These are phyloP conservation scores for Reinhardtius hippoglossoides DNA, from an alignment of 2,113 vertebrate genomes.

Conservation along the genomic window DNA sequence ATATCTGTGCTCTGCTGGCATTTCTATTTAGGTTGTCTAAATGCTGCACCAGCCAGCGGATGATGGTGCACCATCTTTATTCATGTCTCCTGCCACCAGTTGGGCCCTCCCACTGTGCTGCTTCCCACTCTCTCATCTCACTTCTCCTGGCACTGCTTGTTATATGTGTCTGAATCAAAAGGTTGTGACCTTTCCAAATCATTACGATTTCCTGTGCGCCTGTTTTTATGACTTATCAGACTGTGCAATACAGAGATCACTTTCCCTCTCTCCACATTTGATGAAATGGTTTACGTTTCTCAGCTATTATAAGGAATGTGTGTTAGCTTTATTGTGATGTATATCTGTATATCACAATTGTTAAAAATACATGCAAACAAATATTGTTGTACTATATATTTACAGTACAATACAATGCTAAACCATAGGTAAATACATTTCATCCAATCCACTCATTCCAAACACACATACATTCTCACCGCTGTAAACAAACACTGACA, in stretches of 20 bases:
- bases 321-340: too few relatives aligned
- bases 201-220: slow-evolving; percentile 31
- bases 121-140: background rate
- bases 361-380: too few relatives aligned
- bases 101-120: background rate
- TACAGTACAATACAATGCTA: too few relatives aligned
- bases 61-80: slow-evolving; percentile 29
- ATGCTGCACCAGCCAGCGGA: background rate
- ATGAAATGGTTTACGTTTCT: background rate
- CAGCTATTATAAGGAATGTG: background rate
- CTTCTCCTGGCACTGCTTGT: slow-evolving; percentile 11
- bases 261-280: background rate
- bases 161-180: slow-evolving; percentile 53
- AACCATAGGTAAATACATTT: too few relatives aligned
- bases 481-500: too few relatives aligned
- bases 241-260: slow-evolving; percentile 6
- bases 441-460: too few relatives aligned
- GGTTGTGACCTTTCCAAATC: slow-evolving; percentile 55
- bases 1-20: slow-evolving; percentile 35
- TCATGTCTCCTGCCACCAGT: slow-evolving; percentile 14
- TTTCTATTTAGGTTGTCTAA: slow-evolving; percentile 13
- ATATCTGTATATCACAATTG: too few relatives aligned
- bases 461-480: too few relatives aligned
- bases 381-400: too few relatives aligned
- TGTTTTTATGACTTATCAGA: slow-evolving; percentile 46